Percentiles rank a stretch among this genome's conserved stretches.
phyloP scores from a whole-genome alignment of 2,888 invertebrate species.

The Drosophila rubida region DNA sequence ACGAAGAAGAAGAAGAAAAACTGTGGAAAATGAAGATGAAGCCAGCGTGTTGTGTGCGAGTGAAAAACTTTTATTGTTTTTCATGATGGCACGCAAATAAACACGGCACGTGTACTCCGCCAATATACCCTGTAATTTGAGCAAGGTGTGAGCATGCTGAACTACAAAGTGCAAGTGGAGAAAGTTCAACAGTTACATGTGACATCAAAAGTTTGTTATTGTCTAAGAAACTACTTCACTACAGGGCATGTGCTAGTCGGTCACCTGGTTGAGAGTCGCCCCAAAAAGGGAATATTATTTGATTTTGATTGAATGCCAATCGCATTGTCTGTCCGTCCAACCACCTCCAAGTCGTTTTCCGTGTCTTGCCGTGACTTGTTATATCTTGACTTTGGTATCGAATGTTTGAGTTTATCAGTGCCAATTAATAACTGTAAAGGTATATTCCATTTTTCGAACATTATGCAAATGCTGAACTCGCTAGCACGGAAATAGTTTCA shows the following conservation, averaged over 20 bases:
- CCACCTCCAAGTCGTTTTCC: background rate
- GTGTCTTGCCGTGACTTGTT: constrained; percentile 9
- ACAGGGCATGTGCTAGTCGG: background rate
- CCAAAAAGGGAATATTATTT: constrained; percentile 19
- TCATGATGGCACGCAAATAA: constrained; percentile 39
- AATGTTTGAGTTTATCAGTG: background rate
- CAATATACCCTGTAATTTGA: constrained; percentile 12
- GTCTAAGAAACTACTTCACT: no score
- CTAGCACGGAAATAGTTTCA: no score
- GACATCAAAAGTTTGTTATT: no score
- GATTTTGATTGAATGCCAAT: constrained; percentile 64
- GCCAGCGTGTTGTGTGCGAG: constrained; percentile 2
- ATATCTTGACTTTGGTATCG: constrained; percentile 18
- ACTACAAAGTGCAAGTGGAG: background rate
- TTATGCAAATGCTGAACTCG: no score
- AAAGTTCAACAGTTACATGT: no score
- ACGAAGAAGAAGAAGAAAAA: background rate
- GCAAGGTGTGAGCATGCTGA: background rate
- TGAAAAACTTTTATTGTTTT: constrained; percentile 49
- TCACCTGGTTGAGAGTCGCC: constrained; percentile 1
- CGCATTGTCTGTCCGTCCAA: constrained; percentile 4
- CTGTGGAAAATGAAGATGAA: constrained; percentile 7
- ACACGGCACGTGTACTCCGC: background rate
- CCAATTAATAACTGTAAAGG: no score
- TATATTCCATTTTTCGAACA: no score